Percentiles rank a stretch among this genome's conserved stretches.
Evolutionary conservation across 2,113 vertebrate species (phyloP).

Genomic region (Pangasianodon gigas): DNA sequence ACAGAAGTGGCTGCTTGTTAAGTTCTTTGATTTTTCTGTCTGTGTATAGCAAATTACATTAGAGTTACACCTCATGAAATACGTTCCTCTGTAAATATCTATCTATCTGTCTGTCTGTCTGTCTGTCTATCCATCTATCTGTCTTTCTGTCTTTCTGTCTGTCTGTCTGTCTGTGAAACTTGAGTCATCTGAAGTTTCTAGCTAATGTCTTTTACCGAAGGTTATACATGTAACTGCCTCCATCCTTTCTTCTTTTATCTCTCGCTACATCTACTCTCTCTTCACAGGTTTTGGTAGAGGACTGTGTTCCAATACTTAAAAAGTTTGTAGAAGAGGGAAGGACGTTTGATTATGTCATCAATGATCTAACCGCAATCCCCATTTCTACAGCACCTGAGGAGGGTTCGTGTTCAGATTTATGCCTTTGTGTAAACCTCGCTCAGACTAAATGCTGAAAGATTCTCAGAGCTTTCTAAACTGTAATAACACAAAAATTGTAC

Average conservation of each 20-base stretch:
- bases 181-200: neutral
- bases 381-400: conserved; percentile 96
- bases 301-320: conserved; percentile 95
- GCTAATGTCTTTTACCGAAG: neutral
- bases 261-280: neutral
- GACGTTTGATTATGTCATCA: conserved; percentile 97
- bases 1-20: neutral
- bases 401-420: conserved; percentile 71
- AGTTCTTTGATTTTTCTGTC: neutral
- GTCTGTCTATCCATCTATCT: neutral
- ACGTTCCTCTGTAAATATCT: too few relatives aligned
- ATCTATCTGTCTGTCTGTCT: neutral
- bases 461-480: neutral
- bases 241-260: neutral
- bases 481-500: neutral
- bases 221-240: neutral
- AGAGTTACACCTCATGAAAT: too few relatives aligned
- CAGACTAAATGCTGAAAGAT: neutral
- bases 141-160: too few relatives aligned
- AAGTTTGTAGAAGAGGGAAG: conserved; percentile 93
- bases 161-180: neutral
- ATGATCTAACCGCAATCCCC: conserved; percentile 94
- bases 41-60: too few relatives aligned
- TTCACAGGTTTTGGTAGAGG: conserved; percentile 87
- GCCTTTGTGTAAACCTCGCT: neutral